These are phyloP conservation scores for Hypsibius dujardini DNA, from an alignment of 1,140 invertebrate genomes.

Conservation along the genomic window DNA sequence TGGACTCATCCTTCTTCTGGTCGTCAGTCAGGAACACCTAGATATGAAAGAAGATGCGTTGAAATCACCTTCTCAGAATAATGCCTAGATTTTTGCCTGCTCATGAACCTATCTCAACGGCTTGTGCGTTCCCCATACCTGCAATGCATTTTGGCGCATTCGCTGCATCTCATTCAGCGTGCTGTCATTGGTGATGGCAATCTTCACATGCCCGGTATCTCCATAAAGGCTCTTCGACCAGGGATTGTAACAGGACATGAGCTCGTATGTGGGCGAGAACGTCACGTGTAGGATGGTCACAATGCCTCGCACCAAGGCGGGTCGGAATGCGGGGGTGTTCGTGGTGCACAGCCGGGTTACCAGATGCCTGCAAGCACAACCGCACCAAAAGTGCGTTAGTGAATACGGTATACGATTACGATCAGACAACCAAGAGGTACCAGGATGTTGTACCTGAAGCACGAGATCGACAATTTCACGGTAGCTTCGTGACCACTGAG, in stretches of 20 bases:
- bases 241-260: background rate
- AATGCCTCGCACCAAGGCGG: background rate
- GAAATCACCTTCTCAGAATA: too few species aligned
- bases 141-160: background rate
- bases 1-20: background rate
- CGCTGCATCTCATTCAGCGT: background rate
- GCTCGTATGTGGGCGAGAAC: background rate
- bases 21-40: slow-evolving; percentile 9
- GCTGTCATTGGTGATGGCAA: slow-evolving; percentile 12
- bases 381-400: background rate
- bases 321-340: background rate
- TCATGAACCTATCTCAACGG: too few species aligned
- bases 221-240: slow-evolving; percentile 5
- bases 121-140: too few species aligned
- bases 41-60: too few species aligned
- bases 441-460: background rate
- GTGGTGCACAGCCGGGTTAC: background rate
- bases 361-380: slow-evolving; percentile 13
- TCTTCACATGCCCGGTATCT: background rate
- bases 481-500: background rate
- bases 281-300: background rate
- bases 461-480: background rate
- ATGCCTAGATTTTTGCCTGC: too few species aligned
- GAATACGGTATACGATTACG: background rate
- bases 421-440: too few species aligned